Evolutionary conservation across 2,797 vertebrate genomes (phyloP).

Genomic region (Squalus acanthias): DNA sequence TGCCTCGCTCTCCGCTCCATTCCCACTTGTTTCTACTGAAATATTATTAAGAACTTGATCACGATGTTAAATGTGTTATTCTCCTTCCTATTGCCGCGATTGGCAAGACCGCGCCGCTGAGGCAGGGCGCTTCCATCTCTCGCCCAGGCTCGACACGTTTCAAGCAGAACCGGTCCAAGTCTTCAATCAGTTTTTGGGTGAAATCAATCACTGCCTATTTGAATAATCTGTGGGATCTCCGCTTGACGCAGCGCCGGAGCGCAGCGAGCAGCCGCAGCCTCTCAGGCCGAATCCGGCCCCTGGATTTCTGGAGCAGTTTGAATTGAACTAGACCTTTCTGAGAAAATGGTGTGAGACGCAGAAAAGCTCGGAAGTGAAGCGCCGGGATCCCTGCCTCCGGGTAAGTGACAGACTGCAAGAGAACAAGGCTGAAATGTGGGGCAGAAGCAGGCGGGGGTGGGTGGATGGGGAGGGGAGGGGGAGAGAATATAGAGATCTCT

Average conservation of each 20-base stretch:
- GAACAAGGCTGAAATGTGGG: background rate
- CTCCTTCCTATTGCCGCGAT: too few relatives aligned
- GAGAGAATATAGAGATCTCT: background rate
- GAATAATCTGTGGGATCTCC: slow-evolving; percentile 4
- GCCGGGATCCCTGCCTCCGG: background rate
- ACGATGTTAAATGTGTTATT: background rate
- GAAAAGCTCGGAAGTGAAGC: slow-evolving; percentile 1
- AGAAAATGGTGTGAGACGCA: background rate
- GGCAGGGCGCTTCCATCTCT: background rate
- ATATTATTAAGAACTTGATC: background rate
- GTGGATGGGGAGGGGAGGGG: background rate
- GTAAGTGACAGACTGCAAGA: background rate
- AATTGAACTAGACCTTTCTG: slow-evolving; percentile 10
- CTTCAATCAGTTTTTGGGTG: background rate
- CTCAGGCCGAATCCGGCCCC: slow-evolving; percentile 22
- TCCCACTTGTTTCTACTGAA: background rate
- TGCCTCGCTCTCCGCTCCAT: slow-evolving; percentile 8
- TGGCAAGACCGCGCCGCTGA: background rate
- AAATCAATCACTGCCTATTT: slow-evolving; percentile 12
- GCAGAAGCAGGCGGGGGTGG: background rate
- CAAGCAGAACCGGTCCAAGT: background rate
- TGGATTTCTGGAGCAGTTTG: slow-evolving; percentile 2
- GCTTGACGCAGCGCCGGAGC: slow-evolving; percentile 22
- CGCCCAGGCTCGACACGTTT: background rate
- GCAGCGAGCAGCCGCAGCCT: background rate